These are phyloP conservation scores for Sebastes diploproa DNA, from an alignment of 2,797 vertebrate genomes.

Conservation along the genomic window DNA sequence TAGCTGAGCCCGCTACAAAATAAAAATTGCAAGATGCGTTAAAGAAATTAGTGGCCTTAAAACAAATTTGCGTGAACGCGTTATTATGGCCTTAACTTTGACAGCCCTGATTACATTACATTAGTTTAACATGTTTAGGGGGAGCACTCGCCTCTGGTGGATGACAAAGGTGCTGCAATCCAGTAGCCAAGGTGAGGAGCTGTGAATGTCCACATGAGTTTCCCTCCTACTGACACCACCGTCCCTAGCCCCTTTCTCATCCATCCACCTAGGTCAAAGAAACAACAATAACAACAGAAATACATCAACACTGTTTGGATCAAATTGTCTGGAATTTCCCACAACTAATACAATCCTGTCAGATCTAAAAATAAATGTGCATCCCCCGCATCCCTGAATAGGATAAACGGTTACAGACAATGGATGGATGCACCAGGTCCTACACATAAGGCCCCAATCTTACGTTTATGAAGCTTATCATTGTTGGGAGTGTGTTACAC, in stretches of 20 bases:
- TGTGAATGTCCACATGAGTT: constrained; percentile 85
- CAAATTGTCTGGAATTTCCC: neutral
- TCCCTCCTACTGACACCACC: constrained; percentile 78
- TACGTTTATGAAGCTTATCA: too few relatives aligned
- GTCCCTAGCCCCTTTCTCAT: constrained; percentile 86
- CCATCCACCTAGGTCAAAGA: constrained; percentile 85
- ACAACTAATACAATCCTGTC: neutral
- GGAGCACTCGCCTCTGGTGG: constrained; percentile 77
- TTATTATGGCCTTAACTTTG: too few relatives aligned
- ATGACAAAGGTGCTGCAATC: constrained; percentile 88
- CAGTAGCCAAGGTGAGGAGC: constrained; percentile 91
- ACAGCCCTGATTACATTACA: too few relatives aligned
- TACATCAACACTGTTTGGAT: neutral
- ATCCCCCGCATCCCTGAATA: too few relatives aligned
- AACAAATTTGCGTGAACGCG: too few relatives aligned
- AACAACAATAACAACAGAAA: neutral
- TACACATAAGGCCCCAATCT: neutral
- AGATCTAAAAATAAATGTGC: neutral
- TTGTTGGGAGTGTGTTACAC: too few relatives aligned
- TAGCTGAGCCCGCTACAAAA: too few relatives aligned
- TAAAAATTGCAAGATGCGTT: too few relatives aligned
- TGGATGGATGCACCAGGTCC: neutral
- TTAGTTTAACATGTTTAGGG: neutral
- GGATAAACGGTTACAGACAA: too few relatives aligned
- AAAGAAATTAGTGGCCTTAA: too few relatives aligned